phyloP scores from a whole-genome alignment of 2,888 invertebrate species.

The Thymelicus acteon region DNA sequence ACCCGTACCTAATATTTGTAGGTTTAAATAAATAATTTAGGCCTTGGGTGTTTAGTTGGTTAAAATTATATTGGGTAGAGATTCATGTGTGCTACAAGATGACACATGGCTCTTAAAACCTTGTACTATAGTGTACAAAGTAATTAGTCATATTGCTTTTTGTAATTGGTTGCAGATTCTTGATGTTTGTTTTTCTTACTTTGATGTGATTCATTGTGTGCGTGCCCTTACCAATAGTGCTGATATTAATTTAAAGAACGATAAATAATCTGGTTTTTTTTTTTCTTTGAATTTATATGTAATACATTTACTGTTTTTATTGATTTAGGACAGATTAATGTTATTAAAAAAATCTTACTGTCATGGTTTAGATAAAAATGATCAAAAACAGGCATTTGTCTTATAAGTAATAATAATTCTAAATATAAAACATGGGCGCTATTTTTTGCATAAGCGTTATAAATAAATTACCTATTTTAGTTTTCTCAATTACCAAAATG shows the following conservation, averaged over 20 bases:
- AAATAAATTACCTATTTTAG: slow-evolving; percentile 4
- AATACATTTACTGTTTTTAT: no score
- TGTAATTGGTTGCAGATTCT: background rate
- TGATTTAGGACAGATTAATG: no score
- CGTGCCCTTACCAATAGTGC: background rate
- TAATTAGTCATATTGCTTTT: background rate
- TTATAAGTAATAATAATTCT: background rate
- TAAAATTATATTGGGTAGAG: background rate
- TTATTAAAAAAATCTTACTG: no score
- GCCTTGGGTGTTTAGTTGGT: slow-evolving; percentile 9
- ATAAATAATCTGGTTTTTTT: no score
- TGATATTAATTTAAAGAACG: no score
- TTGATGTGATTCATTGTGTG: background rate
- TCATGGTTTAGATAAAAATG: no score
- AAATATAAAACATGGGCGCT: slow-evolving; percentile 5
- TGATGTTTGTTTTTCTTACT: background rate
- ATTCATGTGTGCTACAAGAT: background rate
- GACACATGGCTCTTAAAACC: background rate
- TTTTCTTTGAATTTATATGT: no score
- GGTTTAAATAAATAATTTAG: slow-evolving; percentile 27
- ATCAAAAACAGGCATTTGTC: no score
- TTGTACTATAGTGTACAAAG: background rate
- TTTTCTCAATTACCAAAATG: slow-evolving; percentile 11
- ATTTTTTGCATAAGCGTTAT: slow-evolving; percentile 14
- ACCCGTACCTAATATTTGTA: slow-evolving; percentile 35